phyloP scores from a whole-genome alignment of 2,797 vertebrate species.

The Micropoecilia bifurca region DNA sequence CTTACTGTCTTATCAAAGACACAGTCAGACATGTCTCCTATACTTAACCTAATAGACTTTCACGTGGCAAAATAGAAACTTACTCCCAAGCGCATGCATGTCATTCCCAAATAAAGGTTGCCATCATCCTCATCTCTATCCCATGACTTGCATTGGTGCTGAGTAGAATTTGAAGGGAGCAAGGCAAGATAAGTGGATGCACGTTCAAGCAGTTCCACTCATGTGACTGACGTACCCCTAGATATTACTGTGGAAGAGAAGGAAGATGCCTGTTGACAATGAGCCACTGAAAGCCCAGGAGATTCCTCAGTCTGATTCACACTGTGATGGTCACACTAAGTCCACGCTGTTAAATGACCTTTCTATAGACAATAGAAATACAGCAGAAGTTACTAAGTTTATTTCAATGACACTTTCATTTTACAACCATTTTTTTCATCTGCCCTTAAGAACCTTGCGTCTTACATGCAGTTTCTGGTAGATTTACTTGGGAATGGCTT shows the following conservation, averaged over 20 bases:
- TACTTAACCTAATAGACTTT: conserved; percentile 11
- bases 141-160: conserved; percentile 70
- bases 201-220: conserved; percentile 69
- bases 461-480: background rate
- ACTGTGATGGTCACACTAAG: background rate
- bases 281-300: conserved; percentile 26
- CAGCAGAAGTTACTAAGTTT: background rate
- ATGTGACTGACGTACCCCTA: conserved; percentile 72
- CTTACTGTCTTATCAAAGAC: background rate
- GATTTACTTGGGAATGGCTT: background rate
- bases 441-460: background rate
- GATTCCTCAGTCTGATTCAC: conserved; percentile 13
- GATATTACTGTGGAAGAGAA: conserved; percentile 64
- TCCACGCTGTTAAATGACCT: background rate
- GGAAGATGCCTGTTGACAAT: conserved; percentile 30
- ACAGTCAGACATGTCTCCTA: background rate
- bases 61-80: conserved; percentile 24
- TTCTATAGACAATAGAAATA: background rate
- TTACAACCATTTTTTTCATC: background rate
- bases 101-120: conserved; percentile 55
- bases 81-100: conserved; percentile 31
- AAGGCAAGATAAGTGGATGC: conserved; percentile 71
- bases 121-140: conserved; percentile 55
- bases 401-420: background rate
- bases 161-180: conserved; percentile 42